Evolutionary conservation across 1,140 invertebrate species (phyloP).

Genomic region (Panulirus ornatus): DNA sequence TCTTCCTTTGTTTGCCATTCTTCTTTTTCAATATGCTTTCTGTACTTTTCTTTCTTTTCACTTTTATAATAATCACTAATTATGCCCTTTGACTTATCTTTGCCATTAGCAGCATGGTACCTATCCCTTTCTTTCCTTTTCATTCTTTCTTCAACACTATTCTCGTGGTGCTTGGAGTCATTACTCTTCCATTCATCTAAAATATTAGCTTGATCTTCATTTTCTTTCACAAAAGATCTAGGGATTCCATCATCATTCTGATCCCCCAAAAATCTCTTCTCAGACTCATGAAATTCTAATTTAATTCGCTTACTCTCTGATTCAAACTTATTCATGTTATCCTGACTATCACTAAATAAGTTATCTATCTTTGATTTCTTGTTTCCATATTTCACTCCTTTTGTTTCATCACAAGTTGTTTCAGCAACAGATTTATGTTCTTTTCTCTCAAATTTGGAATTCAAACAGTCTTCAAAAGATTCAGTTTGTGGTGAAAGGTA

Average conservation of each 20-base stretch:
- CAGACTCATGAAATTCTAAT: background rate
- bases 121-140: background rate
- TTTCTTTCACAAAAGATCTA: no score
- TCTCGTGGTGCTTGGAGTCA: background rate
- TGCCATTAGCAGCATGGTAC: background rate
- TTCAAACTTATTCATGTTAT: background rate
- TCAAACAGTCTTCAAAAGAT: background rate
- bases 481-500: no score
- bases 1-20: no score
- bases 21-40: no score
- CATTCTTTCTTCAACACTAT: background rate
- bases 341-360: conserved; percentile 21
- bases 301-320: background rate
- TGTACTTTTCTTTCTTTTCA: background rate
- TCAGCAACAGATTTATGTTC: no score
- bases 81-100: background rate
- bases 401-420: no score
- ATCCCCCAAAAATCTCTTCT: background rate
- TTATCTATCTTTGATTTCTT: conserved; percentile 1
- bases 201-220: background rate
- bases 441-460: background rate
- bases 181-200: background rate
- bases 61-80: background rate
- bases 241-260: background rate
- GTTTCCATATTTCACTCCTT: no score